phyloP scores from a whole-genome alignment of 2,113 vertebrate genomes.

The Lophotis ruficrista region DNA sequence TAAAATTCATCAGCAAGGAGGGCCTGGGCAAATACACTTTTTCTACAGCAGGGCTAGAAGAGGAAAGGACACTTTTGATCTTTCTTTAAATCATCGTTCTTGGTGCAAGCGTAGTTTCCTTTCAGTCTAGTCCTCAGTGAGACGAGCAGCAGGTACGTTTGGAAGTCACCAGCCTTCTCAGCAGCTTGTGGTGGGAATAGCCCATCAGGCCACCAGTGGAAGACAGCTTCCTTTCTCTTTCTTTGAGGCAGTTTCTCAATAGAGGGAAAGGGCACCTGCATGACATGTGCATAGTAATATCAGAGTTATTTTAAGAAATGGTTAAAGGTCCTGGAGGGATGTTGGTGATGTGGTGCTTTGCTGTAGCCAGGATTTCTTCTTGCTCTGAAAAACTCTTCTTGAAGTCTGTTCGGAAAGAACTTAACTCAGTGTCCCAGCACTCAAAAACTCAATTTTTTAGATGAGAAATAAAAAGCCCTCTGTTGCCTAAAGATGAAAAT shows the following conservation, averaged over 20 bases:
- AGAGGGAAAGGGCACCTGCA: background rate
- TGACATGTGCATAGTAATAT: accelerated
- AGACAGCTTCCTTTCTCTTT: background rate
- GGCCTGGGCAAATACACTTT: background rate
- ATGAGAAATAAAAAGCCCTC: background rate
- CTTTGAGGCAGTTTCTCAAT: background rate
- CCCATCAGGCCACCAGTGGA: background rate
- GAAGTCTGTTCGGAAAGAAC: background rate
- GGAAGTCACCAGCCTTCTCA: background rate
- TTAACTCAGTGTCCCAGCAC: background rate
- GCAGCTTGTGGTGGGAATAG: background rate
- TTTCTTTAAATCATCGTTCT: background rate
- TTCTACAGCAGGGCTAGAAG: background rate
- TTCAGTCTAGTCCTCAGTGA: background rate
- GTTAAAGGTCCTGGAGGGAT: background rate
- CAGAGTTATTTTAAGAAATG: background rate
- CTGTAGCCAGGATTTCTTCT: background rate
- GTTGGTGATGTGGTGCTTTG: background rate
- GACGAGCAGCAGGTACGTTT: background rate
- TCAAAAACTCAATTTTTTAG: background rate
- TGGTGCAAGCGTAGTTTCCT: background rate
- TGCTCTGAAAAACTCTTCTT: background rate
- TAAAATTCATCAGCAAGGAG: background rate
- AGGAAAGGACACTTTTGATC: background rate
- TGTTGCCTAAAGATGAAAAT: background rate